phyloP scores from a whole-genome alignment of 2,113 vertebrate species.

The Indicator maculatus region DNA sequence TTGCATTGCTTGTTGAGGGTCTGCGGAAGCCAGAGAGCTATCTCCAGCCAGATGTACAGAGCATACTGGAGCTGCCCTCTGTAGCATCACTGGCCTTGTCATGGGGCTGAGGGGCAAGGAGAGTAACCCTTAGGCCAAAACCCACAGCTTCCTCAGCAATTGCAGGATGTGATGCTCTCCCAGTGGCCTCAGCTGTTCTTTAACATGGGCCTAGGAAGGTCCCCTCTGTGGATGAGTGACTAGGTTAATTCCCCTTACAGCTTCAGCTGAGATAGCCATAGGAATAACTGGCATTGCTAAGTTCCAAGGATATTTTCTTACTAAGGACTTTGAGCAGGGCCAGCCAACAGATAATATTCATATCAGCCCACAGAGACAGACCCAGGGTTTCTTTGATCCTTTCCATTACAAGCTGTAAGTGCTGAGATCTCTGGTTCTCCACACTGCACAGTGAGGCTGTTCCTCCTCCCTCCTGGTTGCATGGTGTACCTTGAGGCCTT shows the following conservation, averaged over 20 bases:
- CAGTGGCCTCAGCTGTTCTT: neutral
- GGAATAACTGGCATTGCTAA: neutral
- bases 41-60: neutral
- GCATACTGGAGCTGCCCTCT: neutral
- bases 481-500: neutral
- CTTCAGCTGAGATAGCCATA: neutral
- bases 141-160: neutral
- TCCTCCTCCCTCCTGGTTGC: neutral
- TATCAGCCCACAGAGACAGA: neutral
- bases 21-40: neutral
- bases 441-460: neutral
- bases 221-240: neutral
- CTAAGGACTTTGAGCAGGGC: neutral
- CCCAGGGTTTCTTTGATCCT: rapidly evolving
- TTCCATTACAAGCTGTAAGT: neutral
- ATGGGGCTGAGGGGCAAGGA: rapidly evolving
- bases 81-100: neutral
- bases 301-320: neutral
- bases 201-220: neutral
- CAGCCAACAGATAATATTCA: neutral
- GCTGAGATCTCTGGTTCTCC: neutral
- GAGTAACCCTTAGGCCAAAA: neutral
- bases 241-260: neutral
- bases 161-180: neutral
- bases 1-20: neutral